Base-by-base conservation (phyloP, 2,888 invertebrate genomes). In the Calephelis perditalis region DNA sequence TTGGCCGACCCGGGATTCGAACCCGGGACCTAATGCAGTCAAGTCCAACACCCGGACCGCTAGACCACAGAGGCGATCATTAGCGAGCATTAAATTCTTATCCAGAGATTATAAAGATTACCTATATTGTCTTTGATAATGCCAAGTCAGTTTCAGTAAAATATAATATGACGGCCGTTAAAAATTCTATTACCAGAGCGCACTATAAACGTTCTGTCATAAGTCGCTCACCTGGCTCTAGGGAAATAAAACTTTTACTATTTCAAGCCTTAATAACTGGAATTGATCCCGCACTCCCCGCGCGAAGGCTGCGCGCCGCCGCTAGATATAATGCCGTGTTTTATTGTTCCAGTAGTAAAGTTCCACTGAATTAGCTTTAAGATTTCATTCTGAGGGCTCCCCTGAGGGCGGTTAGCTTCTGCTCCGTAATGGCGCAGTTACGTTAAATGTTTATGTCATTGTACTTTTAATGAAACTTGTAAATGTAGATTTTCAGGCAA, bases 161-260 rank as follows among this genome's bases (percentile, higher is more conserved):
- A 40, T 52, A 59, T 47, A 12, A 55, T 49, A 60, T 58, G 72
- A 75, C 70, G 68, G 65, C 63, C 64, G 72, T 64, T 71, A 71
- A 75, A 73, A 75, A 77, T 79, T 80, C 73, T 73, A 76, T 80
- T 77, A 74, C 71, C 69, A 65, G 63, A 67, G 70, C 69, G 69
- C 71, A 71, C 52, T 52, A 52, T 52, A 72, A 70, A 75, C 72
- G 72, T 73, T 68, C 65, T 61, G 64, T 65, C 63, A 58, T 62
- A 67, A 62, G 63, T 57, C 60, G 64, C 69, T 62, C 75, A 72
- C 73, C 73, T 72, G 73, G 66, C 79, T 72, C 77, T 60, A 65
- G 81, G 79, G 77, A 81, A 80, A 80, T 81, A 81, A 78, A 82
- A 81, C 71, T 79, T 80, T 81, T 77, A 79, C 74, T 74, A 75